Conservation (phyloP, 1,140 invertebrate species). For the Tetragnatha versicolor region DNA sequence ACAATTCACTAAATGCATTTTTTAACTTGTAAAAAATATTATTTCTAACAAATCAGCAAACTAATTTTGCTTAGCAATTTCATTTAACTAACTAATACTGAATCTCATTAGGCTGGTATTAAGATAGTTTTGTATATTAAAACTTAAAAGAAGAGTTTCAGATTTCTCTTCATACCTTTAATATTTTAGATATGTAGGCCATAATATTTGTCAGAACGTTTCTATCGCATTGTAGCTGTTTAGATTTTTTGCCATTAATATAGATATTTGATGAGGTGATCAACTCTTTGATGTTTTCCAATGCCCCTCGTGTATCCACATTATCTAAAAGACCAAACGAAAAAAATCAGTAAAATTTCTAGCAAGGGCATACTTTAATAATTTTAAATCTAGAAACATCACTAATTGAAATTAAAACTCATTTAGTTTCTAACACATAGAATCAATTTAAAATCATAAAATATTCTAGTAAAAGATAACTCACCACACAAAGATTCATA, state of each 20-base stretch:
- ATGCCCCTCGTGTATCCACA: slow-evolving; percentile 85
- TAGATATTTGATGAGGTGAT: slow-evolving; percentile 85
- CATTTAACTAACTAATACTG: background rate
- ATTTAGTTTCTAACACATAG: background rate
- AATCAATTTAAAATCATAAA: background rate
- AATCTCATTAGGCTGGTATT: background rate
- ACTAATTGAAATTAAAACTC: no score
- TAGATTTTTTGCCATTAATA: slow-evolving; percentile 72
- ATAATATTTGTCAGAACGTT: slow-evolving; percentile 67
- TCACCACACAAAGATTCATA: slow-evolving; percentile 83
- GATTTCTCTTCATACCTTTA: slow-evolving; percentile 79
- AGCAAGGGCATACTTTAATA: background rate
- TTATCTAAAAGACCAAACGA: slow-evolving; percentile 72
- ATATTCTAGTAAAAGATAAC: slow-evolving; percentile 41
- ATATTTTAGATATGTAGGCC: slow-evolving; percentile 82
- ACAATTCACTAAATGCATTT: background rate
- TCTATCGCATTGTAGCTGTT: slow-evolving; percentile 62
- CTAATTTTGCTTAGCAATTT: background rate
- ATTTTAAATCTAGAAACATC: background rate
- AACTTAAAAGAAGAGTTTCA: no score
- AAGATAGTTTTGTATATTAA: no score
- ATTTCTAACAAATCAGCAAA: background rate
- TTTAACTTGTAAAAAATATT: background rate
- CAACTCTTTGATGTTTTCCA: slow-evolving; percentile 85
- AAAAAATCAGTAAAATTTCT: background rate